Evolutionary conservation across 2,113 vertebrate genomes (phyloP).

Genomic region (Nesogale talazaci): DNA sequence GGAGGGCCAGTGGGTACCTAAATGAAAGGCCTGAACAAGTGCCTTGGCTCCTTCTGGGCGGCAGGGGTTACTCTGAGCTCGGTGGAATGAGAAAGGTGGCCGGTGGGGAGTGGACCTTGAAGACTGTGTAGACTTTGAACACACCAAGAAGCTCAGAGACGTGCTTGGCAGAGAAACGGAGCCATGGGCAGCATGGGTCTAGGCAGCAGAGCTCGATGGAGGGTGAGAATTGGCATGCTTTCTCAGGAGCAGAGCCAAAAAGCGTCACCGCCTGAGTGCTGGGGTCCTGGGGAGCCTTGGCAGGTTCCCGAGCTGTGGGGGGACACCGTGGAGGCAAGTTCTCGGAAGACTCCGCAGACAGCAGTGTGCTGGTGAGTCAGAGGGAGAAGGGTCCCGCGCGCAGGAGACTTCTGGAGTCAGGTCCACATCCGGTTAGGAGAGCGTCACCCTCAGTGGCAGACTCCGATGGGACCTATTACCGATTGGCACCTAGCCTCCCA

Average conservation of each 20-base stretch:
- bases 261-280: neutral
- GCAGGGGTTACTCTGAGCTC: neutral
- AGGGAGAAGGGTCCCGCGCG: neutral
- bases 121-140: neutral
- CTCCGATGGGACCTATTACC: neutral
- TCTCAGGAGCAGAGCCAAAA: neutral
- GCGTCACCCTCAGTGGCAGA: neutral
- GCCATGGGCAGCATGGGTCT: neutral
- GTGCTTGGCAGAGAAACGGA: neutral
- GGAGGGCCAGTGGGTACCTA: neutral
- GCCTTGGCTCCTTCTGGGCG: neutral
- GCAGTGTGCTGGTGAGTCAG: neutral
- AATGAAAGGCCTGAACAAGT: no score
- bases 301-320: neutral
- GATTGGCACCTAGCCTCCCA: no score
- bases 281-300: neutral
- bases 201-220: neutral
- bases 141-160: neutral
- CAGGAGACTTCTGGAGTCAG: neutral
- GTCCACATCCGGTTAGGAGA: neutral
- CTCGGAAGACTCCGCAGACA: neutral
- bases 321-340: neutral
- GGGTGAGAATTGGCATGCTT: neutral
- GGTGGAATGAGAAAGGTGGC: neutral
- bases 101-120: neutral